phyloP scores from a whole-genome alignment of 2,888 invertebrate genomes.

The Chydorus sphaericus region DNA sequence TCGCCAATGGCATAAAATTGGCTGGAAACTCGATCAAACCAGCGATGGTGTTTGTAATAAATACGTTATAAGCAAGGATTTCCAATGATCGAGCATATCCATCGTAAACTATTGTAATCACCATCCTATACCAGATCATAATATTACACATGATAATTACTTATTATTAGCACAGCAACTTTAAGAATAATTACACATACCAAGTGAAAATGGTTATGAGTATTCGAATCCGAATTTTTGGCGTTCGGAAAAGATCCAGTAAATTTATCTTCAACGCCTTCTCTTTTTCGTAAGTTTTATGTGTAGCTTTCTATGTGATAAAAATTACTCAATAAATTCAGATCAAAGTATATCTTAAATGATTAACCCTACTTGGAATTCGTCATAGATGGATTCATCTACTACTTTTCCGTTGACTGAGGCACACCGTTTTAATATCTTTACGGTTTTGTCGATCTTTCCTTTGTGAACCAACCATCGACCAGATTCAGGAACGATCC shows the following conservation, averaged over 20 bases:
- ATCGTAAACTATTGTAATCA: constrained; percentile 14
- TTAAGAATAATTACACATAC: neutral
- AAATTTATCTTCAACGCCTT: constrained; percentile 32
- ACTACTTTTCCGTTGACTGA: constrained; percentile 31
- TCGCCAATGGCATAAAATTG: constrained; percentile 11
- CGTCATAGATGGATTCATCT: constrained; percentile 16
- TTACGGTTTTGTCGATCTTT: constrained; percentile 34
- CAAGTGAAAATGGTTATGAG: constrained; percentile 9
- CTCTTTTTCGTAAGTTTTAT: constrained; percentile 5
- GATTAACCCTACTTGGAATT: constrained; percentile 16
- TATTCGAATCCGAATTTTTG: constrained; percentile 25
- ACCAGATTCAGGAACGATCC: constrained; percentile 38
- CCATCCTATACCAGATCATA: constrained; percentile 8
- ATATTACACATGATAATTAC: neutral
- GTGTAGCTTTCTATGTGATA: neutral
- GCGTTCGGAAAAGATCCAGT: constrained; percentile 37
- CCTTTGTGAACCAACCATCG: constrained; percentile 43
- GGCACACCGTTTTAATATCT: constrained; percentile 37
- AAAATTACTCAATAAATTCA: too few relatives aligned
- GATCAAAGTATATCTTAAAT: neutral
- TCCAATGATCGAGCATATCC: constrained; percentile 12
- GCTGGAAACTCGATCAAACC: constrained; percentile 13
- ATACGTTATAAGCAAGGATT: constrained; percentile 9
- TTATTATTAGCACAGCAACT: neutral
- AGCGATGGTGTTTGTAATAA: constrained; percentile 11